Percentiles rank a stretch among this genome's conserved stretches.
These are phyloP conservation scores for Chelon labrosus DNA, from an alignment of 2,797 vertebrate species.

Conservation along the genomic window DNA sequence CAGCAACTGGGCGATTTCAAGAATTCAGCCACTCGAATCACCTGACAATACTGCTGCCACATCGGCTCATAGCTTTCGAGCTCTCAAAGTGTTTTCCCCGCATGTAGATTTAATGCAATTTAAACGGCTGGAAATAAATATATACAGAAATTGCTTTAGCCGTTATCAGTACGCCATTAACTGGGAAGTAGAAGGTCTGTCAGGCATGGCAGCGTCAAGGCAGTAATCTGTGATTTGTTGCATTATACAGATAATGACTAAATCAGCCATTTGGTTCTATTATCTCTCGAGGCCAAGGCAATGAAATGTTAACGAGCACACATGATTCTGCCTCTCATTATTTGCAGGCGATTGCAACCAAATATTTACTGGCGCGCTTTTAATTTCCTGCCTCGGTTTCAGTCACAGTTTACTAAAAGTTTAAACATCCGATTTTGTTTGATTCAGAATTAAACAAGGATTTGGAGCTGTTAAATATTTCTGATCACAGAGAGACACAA, in stretches of 20 bases:
- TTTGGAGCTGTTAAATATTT: constrained; percentile 23
- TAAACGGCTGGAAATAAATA: constrained; percentile 15
- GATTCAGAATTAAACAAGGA: constrained; percentile 35
- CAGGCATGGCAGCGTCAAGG: constrained; percentile 37
- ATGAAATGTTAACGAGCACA: constrained; percentile 69
- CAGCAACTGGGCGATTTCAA: constrained; percentile 28
- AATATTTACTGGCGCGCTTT: constrained; percentile 68
- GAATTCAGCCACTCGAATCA: constrained; percentile 42
- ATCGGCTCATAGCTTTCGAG: constrained; percentile 5
- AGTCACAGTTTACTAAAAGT: constrained; percentile 47
- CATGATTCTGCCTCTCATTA: constrained; percentile 65
- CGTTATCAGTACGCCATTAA: constrained; percentile 50
- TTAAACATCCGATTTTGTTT: constrained; percentile 49
- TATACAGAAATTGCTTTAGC: constrained; percentile 24
- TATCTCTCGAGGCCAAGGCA: constrained; percentile 50
- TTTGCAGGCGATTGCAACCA: constrained; percentile 65
- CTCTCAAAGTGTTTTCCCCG: constrained; percentile 31
- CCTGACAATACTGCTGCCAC: constrained; percentile 19
- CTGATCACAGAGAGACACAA: constrained; percentile 10
- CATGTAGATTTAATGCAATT: constrained; percentile 23
- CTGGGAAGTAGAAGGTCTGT: constrained; percentile 22
- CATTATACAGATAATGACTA: constrained; percentile 63
- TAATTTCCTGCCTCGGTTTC: constrained; percentile 65
- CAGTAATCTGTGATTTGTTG: constrained; percentile 67
- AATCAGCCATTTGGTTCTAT: constrained; percentile 67